Percentiles rank a stretch among this genome's conserved stretches.
These are phyloP conservation scores for Gorsachius magnificus DNA, from an alignment of 2,797 vertebrate species.

Conservation along the genomic window DNA sequence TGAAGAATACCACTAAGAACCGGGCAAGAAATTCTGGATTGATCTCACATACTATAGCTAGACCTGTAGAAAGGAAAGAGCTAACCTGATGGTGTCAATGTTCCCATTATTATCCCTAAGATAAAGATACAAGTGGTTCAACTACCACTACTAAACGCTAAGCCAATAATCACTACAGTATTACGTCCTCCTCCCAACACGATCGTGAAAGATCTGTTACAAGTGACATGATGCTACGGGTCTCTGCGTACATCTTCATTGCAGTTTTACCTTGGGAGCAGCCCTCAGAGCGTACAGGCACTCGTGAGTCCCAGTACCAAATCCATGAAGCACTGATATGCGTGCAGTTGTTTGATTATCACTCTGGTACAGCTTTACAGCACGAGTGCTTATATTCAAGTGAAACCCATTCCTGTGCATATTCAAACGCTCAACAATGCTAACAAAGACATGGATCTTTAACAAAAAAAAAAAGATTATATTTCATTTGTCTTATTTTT, in stretches of 20 bases:
- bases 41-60: not conserved
- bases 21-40: not conserved
- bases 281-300: not conserved
- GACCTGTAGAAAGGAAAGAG: not conserved
- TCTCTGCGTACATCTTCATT: not conserved
- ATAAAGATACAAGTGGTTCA: not conserved
- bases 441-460: not conserved
- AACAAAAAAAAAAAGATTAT: not conserved
- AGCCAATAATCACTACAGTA: not conserved
- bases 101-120: not conserved
- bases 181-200: not conserved
- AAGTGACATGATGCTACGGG: not conserved
- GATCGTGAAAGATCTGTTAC: not conserved
- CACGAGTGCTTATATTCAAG: not conserved
- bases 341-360: not conserved
- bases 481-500: not conserved
- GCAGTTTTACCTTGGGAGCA: not conserved
- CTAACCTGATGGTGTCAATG: not conserved
- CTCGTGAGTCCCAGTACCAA: not conserved
- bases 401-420: not conserved
- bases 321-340: rapidly evolving
- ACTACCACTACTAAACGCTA: not conserved
- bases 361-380: not conserved
- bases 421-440: not conserved
- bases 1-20: not conserved